These are phyloP conservation scores for Ctenochaetus hawaiiensis DNA, from an alignment of 2,797 vertebrate species.

Conservation along the genomic window DNA sequence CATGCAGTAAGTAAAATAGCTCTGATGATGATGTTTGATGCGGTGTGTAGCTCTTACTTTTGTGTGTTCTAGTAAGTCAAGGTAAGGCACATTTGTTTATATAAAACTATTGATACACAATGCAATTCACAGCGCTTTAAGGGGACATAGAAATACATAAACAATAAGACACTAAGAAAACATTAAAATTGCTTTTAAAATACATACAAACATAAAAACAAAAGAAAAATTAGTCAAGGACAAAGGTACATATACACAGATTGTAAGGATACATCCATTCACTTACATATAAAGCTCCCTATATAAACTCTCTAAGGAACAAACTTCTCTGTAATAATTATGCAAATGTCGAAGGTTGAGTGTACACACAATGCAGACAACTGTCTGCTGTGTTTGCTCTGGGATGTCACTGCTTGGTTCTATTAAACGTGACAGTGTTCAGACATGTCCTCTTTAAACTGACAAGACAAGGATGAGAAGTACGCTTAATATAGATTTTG, in stretches of 20 bases:
- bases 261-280: background rate
- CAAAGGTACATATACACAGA: background rate
- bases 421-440: constrained; percentile 83
- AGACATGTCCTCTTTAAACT: constrained; percentile 83
- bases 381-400: constrained; percentile 42
- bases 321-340: constrained; percentile 17
- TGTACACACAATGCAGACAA: constrained; percentile 16
- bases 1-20: background rate
- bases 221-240: background rate
- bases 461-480: constrained; percentile 82
- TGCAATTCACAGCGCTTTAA: no score
- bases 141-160: no score
- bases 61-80: no score
- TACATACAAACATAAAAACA: no score
- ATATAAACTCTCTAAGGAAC: background rate
- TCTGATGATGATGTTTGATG: background rate
- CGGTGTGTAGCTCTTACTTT: background rate
- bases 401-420: constrained; percentile 85
- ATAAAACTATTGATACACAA: no score
- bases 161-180: no score
- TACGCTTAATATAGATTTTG: constrained; percentile 83
- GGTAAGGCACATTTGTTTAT: no score
- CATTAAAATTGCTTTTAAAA: no score
- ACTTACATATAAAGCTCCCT: background rate
- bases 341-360: constrained; percentile 29